Evolutionary conservation across 1,140 invertebrate genomes (phyloP), one percentile per base, ranked within the genome.

Genomic region (Drosophila tristis): DNA sequence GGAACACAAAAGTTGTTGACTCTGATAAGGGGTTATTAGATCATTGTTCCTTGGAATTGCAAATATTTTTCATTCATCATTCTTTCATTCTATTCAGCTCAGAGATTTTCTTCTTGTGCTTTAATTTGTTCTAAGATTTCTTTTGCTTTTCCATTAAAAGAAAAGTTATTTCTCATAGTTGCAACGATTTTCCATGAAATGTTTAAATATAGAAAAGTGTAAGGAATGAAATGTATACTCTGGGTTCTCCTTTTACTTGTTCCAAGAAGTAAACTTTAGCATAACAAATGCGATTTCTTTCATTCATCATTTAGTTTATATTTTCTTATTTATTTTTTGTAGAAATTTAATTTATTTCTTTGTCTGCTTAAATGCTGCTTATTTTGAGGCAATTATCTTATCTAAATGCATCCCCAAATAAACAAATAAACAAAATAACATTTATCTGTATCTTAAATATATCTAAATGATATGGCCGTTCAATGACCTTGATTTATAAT

Each of bases 401-500:
- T 42, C 51, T 20, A 51, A 25, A 13, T 49, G 31, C 26, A 49
- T 47, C 4, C 20, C 6, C 20, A 51, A 23, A 48, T 39, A 25
- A 62, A 42, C 20, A 51, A 23, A 48, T 39, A 25, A 62, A 42
- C 70, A 60, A 45, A 42, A 54, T 13, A 4, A 11, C 1, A 49
- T 26, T 56, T 44, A 39, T 70, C 20, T 63, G 25, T 47, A 73
- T 48, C 6, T 0, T 13, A 23, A 15, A 31, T 31, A 20, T 48
- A 63, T 25, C 25, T 47, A 9, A 23, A 67, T 49, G 8, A 62
- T 44, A 45, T 26, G 15, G 20, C 8, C 6, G 67, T 62, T 13
- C 45, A 74, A 7, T 72, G 25, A 73, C 39, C 47, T n/a, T 15
- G 26, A 31, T 74, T 54, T 57, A 42, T 42, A 11, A 74, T 39